A percentile compares a stretch with the other conserved stretches of the same genome.
Evolutionary conservation across 2,113 vertebrate species (phyloP).

Genomic region (Myodes glareolus): DNA sequence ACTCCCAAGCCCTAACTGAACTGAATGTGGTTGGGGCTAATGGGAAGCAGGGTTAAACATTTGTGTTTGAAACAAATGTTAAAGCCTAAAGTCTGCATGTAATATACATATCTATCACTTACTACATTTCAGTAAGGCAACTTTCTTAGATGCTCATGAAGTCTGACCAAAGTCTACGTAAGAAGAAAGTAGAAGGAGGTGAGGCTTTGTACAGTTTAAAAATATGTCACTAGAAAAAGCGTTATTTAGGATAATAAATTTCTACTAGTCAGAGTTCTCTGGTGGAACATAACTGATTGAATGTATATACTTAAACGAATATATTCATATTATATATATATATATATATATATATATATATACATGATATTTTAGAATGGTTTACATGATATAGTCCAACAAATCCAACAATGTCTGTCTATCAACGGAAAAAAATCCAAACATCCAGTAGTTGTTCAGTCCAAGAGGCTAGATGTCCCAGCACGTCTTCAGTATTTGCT

Average conservation of each 20-base stretch:
- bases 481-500: not conserved
- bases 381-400: not conserved
- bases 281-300: not conserved
- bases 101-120: not conserved
- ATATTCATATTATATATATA: no score
- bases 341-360: no score
- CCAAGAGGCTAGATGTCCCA: not conserved
- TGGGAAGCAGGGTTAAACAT: no score
- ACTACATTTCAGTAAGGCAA: not conserved
- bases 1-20: not conserved
- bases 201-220: not conserved
- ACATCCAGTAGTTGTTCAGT: not conserved
- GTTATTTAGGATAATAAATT: not conserved
- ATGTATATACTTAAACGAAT: no score
- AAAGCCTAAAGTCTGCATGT: not conserved
- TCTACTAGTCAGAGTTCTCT: not conserved
- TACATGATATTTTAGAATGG: not conserved
- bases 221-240: not conserved
- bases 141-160: not conserved
- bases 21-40: not conserved
- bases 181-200: not conserved
- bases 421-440: not conserved
- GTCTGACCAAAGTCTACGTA: not conserved
- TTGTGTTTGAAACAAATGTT: not conserved
- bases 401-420: not conserved